A percentile compares a stretch with the other conserved stretches of the same genome.
phyloP scores from a whole-genome alignment of 2,113 vertebrate genomes.

The Girardinichthys multiradiatus region DNA sequence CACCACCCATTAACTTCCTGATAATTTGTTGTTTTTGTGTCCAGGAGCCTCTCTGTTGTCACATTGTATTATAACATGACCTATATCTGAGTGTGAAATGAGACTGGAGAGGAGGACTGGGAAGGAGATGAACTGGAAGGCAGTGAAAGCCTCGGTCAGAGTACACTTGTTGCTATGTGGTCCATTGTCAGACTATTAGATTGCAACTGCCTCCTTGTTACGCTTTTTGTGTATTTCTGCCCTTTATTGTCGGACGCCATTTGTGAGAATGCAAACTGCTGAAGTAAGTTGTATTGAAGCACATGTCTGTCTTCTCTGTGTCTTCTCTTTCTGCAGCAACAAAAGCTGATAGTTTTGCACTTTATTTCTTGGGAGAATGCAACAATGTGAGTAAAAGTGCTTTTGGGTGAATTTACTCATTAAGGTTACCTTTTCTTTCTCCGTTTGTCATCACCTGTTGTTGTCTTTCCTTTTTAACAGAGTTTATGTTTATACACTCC shows the following conservation, averaged over 20 bases:
- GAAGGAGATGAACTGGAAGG: slow-evolving; percentile 58
- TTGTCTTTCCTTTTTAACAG: slow-evolving; percentile 72
- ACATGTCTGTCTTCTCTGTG: background rate
- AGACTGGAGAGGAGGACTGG: slow-evolving; percentile 59
- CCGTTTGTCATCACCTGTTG: slow-evolving; percentile 10
- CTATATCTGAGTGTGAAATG: slow-evolving; percentile 55
- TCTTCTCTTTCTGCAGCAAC: slow-evolving; percentile 86
- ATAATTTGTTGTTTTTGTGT: slow-evolving; percentile 26
- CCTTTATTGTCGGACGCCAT: slow-evolving; percentile 10
- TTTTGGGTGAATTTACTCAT: background rate
- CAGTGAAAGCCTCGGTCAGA: slow-evolving; percentile 56
- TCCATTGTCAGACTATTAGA: slow-evolving; percentile 51
- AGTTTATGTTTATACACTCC: slow-evolving; percentile 96
- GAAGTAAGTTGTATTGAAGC: slow-evolving; percentile 1
- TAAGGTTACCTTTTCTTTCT: background rate
- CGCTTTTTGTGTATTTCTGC: background rate
- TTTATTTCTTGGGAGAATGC: slow-evolving; percentile 99
- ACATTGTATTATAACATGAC: slow-evolving; percentile 53
- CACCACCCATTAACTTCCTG: slow-evolving; percentile 30
- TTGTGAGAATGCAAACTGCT: background rate
- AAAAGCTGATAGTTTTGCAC: slow-evolving; percentile 98
- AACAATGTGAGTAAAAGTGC: slow-evolving; percentile 92
- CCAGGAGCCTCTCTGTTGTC: slow-evolving; percentile 33
- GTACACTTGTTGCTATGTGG: slow-evolving; percentile 59
- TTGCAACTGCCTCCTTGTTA: slow-evolving; percentile 14